Base-by-base conservation (phyloP, 2,113 vertebrate species). In the Callipepla californica region DNA sequence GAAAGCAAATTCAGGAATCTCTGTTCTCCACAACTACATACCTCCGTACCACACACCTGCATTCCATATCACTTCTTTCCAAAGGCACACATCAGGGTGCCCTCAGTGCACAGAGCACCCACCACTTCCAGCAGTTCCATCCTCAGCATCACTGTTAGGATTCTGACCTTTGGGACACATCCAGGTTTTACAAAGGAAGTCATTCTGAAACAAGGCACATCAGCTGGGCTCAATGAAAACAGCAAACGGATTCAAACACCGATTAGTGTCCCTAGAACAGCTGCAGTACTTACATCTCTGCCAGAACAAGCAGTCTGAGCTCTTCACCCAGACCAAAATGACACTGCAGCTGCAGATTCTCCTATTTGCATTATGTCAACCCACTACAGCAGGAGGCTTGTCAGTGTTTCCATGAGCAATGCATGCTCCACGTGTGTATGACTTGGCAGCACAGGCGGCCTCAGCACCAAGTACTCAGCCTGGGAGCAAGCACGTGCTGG, bases 331-430 rank as follows among this genome's bases (percentile, higher is more conserved):
- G 40, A 74, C 16, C 42, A 47, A 36, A 65, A 55, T 9, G 15
- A 38, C 36, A 45, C 58, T 59, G 78, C 80, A 93, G 89, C 84
- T 96, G 89, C 74, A 91, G 85, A 89, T 89, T 62, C 87, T 66
- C 79, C 12, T 81, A 91, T 76, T 90, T 62, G 77, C 73, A 32
- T 92, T 68, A 70, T 73, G 67, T 53, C 61, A 81, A 80, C 13
- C 66, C 6, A 3, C 7, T 80, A 63, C 32, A 80, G 70, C 40
- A 80, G 76, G 80, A 76, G 70, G 55, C 75, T 92, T 78, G 75
- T 94, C 91, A 94, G 75, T 18, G 51, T 85, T 95, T 95, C 96
- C 89, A 90, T 84, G 61, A 95, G 82, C 76, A 96, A 78, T 65
- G 36, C 79, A 91, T 82, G 87, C 83, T 94, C 94, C 57, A 88